Conservation (phyloP, 2,888 invertebrate species). For the Andrena chrysosceles region DNA sequence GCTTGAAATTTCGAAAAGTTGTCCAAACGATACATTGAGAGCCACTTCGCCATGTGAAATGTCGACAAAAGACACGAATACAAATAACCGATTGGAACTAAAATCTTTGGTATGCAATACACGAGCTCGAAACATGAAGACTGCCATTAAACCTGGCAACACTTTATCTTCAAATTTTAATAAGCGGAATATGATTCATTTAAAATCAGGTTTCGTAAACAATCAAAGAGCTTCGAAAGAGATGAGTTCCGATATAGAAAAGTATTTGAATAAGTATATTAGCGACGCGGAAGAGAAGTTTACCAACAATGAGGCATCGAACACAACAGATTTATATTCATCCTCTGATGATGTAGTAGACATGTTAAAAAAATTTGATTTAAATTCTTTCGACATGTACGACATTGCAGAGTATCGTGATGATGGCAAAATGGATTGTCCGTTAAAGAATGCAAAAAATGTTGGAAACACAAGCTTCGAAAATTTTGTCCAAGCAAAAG, state of each 20-base stretch:
- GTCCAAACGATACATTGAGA: neutral
- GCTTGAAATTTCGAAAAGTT: neutral
- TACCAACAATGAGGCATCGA: neutral
- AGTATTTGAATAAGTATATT: slow-evolving; percentile 38
- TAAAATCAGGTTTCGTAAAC: neutral
- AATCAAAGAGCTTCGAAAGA: neutral
- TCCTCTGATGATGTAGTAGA: slow-evolving; percentile 56
- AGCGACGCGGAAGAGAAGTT: slow-evolving; percentile 11
- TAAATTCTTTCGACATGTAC: slow-evolving; percentile 41
- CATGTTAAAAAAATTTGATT: slow-evolving; percentile 62
- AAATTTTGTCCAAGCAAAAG: slow-evolving; percentile 18
- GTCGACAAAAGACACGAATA: neutral
- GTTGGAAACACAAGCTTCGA: neutral
- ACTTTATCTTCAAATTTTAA: neutral
- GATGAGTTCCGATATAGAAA: slow-evolving; percentile 28
- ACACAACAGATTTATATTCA: slow-evolving; percentile 19
- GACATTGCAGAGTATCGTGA: slow-evolving; percentile 22
- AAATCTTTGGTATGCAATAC: slow-evolving; percentile 19
- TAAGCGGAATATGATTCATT: neutral
- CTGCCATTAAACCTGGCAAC: neutral
- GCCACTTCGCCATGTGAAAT: neutral
- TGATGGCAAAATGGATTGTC: neutral
- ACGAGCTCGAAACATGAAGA: neutral
- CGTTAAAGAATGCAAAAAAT: neutral
- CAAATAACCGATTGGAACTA: neutral